These are phyloP conservation scores for Ischnura elegans DNA, from an alignment of 2,888 invertebrate genomes.

Conservation along the genomic window DNA sequence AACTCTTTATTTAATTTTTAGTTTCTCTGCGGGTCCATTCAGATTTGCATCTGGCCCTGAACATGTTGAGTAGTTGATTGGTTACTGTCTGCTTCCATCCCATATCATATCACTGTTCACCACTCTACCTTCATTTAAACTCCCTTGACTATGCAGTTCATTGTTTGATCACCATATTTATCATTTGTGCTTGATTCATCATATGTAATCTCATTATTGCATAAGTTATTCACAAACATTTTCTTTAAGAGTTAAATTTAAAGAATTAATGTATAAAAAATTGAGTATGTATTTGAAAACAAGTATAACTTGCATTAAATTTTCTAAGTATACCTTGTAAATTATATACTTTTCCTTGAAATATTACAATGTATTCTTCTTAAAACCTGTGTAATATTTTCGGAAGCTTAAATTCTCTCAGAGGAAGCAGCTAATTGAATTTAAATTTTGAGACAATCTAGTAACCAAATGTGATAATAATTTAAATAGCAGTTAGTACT, in stretches of 20 bases:
- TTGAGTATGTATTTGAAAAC: not conserved
- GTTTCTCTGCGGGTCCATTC: not conserved
- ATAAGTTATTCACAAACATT: not conserved
- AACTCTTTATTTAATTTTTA: not conserved
- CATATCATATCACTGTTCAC: not conserved
- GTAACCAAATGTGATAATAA: slow-evolving; percentile 19
- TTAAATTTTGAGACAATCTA: not conserved
- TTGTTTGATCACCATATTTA: not conserved
- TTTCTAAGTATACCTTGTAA: not conserved
- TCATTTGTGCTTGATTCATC: slow-evolving; percentile 7
- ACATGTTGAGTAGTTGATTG: not conserved
- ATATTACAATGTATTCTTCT: not conserved
- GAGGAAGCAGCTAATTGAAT: slow-evolving; percentile 5
- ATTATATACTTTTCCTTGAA: not conserved
- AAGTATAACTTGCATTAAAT: not conserved
- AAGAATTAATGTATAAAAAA: not conserved
- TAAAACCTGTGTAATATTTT: not conserved
- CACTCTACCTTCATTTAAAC: not conserved
- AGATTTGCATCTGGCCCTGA: not conserved
- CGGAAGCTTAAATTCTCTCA: not conserved
- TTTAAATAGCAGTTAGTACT: not conserved
- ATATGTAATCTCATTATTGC: not conserved
- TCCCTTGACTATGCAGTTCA: not conserved
- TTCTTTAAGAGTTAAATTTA: not conserved
- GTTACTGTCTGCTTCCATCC: not conserved